These are phyloP conservation scores for Bilobella aurantiaca DNA, from an alignment of 1,140 invertebrate species.

Conservation along the genomic window DNA sequence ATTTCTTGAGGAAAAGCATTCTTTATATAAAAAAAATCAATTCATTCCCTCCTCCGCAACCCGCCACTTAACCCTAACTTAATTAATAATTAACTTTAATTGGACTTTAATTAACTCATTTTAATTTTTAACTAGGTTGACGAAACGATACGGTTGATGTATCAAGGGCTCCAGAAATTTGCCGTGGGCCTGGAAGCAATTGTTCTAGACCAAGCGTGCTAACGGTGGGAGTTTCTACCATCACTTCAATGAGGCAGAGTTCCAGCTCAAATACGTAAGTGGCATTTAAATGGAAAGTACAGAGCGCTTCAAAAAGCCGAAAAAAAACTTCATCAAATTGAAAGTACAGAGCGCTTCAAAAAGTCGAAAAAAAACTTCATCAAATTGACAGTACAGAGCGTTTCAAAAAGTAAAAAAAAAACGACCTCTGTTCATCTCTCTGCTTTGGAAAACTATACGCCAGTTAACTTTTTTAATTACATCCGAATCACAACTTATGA, in stretches of 20 bases:
- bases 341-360: not conserved
- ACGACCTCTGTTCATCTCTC: too few relatives aligned
- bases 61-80: too few relatives aligned
- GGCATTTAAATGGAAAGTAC: not conserved
- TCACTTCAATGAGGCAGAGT: conserved; percentile 49
- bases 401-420: not conserved
- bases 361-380: not conserved
- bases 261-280: conserved; percentile 48
- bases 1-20: too few relatives aligned
- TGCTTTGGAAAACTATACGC: too few relatives aligned
- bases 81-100: too few relatives aligned
- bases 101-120: too few relatives aligned
- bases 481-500: too few relatives aligned
- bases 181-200: conserved; percentile 57
- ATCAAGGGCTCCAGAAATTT: conserved; percentile 52
- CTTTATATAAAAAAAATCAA: too few relatives aligned
- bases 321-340: not conserved
- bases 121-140: conserved; percentile 44
- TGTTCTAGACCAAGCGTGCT: conserved; percentile 50
- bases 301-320: not conserved
- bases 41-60: too few relatives aligned
- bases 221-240: conserved; percentile 44
- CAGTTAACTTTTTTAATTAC: too few relatives aligned
- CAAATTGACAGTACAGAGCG: not conserved
- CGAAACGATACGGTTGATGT: conserved; percentile 45